phyloP scores from a whole-genome alignment of 2,113 vertebrate genomes.

The Lethenteron camtschaticum region DNA sequence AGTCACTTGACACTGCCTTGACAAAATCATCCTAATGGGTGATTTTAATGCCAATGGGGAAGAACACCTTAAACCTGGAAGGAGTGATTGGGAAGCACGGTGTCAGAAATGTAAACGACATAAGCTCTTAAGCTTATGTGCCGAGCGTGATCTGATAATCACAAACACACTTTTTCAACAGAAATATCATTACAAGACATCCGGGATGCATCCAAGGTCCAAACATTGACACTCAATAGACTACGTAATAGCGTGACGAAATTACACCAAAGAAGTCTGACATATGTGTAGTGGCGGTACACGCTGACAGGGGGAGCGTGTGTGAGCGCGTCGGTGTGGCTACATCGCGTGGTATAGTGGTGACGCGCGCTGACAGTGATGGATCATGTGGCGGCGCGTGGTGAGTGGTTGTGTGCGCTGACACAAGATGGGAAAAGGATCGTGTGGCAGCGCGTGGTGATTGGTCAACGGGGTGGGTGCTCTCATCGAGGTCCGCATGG shows the following conservation, averaged over 20 bases:
- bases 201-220: not conserved
- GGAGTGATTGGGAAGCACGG: not conserved
- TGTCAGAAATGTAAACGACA: not conserved
- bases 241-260: not conserved
- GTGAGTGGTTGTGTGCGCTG: too few relatives aligned
- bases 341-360: too few relatives aligned
- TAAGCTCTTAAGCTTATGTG: not conserved
- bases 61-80: not conserved
- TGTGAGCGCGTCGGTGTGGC: too few relatives aligned
- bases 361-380: too few relatives aligned
- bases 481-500: too few relatives aligned
- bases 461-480: too few relatives aligned
- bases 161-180: not conserved
- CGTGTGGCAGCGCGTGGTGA: too few relatives aligned
- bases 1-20: not conserved
- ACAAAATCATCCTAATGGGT: not conserved
- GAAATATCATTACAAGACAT: not conserved
- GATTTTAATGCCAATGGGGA: not conserved
- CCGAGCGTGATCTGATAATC: not conserved
- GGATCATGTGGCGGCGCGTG: too few relatives aligned
- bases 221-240: not conserved
- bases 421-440: too few relatives aligned
- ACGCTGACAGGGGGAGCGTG: too few relatives aligned
- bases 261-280: not conserved
- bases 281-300: not conserved